phyloP scores from a whole-genome alignment of 2,113 vertebrate genomes.

The Lanius collurio region DNA sequence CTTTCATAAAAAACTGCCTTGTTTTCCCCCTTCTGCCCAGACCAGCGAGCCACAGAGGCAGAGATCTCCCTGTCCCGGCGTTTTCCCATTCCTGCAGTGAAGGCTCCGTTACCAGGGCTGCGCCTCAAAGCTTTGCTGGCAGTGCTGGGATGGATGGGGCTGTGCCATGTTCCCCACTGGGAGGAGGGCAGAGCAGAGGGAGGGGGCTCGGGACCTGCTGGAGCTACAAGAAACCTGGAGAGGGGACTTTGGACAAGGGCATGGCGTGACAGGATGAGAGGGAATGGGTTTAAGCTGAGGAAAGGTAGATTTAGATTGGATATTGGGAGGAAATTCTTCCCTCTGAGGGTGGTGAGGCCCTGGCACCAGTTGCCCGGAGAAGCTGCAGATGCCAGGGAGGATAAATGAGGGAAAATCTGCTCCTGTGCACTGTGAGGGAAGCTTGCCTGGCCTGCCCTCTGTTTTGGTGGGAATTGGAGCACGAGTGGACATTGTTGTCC shows the following conservation, averaged over 20 bases:
- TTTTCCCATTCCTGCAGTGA: neutral
- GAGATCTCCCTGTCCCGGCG: neutral
- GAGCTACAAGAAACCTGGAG: neutral
- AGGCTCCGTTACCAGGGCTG: slow-evolving; percentile 16
- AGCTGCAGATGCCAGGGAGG: neutral
- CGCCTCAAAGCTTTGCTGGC: neutral
- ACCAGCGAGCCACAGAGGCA: accelerated
- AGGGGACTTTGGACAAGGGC: neutral
- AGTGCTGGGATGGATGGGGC: neutral
- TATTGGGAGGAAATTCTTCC: neutral
- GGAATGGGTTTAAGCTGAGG: neutral
- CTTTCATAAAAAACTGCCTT: accelerated
- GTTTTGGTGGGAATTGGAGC: neutral
- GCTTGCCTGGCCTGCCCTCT: accelerated
- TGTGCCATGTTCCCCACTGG: neutral
- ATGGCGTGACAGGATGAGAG: neutral
- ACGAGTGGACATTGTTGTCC: accelerated
- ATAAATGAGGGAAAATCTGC: neutral
- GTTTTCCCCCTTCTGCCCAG: neutral
- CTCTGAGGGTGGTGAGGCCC: neutral
- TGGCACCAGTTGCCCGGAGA: neutral
- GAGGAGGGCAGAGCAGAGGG: neutral
- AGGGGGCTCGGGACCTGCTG: neutral
- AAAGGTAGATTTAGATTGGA: neutral
- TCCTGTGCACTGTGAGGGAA: accelerated